These are phyloP conservation scores for Otolemur crassicaudatus DNA, from an alignment of 2,797 vertebrate species.

Conservation along the genomic window DNA sequence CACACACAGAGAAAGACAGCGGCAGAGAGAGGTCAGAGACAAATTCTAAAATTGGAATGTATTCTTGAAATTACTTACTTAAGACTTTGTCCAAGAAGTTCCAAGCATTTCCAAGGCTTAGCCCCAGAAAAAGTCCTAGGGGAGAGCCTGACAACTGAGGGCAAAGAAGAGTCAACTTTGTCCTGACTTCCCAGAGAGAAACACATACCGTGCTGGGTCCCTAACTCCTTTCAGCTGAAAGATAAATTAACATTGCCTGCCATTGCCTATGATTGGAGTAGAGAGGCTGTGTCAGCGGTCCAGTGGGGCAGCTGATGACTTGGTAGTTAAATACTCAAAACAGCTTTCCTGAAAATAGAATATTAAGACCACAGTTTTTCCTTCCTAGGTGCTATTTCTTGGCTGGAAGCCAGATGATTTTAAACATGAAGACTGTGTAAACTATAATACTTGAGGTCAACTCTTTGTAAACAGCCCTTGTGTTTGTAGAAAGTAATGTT, in stretches of 20 bases:
- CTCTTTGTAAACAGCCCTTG: background rate
- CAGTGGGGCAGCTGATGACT: background rate
- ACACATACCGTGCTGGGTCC: background rate
- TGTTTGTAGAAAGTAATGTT: background rate
- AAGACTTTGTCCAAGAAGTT: conserved; percentile 23
- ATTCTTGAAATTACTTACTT: conserved; percentile 41
- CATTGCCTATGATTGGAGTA: background rate
- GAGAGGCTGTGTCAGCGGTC: background rate
- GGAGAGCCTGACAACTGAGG: background rate
- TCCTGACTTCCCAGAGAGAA: conserved; percentile 4
- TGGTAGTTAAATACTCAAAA: conserved; percentile 55
- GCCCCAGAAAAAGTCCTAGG: background rate
- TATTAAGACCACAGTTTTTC: background rate
- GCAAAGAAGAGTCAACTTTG: background rate
- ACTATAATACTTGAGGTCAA: background rate
- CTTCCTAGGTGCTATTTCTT: background rate
- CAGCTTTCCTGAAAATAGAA: conserved; percentile 42
- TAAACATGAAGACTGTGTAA: conserved; percentile 14
- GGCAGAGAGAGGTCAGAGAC: background rate
- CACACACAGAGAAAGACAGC: background rate
- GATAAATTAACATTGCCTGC: background rate
- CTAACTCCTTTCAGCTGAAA: background rate
- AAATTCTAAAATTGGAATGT: background rate
- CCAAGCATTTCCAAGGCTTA: background rate
- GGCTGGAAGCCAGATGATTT: conserved; percentile 34